Percentiles rank a stretch among this genome's conserved stretches.
These are phyloP conservation scores for Puntigrus tetrazona DNA, from an alignment of 2,113 vertebrate species.

Conservation along the genomic window DNA sequence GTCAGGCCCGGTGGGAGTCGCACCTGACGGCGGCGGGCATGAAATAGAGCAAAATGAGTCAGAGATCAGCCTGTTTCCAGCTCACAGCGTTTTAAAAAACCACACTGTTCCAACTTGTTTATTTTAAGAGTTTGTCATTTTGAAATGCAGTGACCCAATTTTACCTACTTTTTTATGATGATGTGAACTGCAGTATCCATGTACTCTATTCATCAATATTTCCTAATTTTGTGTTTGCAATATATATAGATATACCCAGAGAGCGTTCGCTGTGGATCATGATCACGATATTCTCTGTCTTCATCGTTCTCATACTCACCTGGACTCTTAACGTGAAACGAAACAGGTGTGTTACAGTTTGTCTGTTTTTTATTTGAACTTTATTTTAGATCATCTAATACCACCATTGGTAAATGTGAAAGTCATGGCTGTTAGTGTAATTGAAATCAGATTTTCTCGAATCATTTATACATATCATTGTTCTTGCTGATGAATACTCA, in stretches of 20 bases:
- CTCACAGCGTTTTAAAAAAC: background rate
- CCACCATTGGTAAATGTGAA: background rate
- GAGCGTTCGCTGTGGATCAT: slow-evolving; percentile 85
- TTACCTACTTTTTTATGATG: background rate
- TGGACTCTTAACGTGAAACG: slow-evolving; percentile 84
- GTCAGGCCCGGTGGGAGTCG: background rate
- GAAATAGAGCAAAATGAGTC: slow-evolving; percentile 1
- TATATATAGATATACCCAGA: slow-evolving; percentile 74
- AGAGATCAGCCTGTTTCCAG: background rate
- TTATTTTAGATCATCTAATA: background rate
- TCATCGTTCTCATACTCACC: slow-evolving; percentile 80
- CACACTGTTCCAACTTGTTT: background rate
- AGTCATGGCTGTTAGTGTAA: background rate
- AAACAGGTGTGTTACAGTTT: slow-evolving; percentile 75
- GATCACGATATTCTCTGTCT: slow-evolving; percentile 76
- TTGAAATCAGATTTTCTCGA: background rate
- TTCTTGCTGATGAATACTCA: background rate
- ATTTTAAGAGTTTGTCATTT: background rate
- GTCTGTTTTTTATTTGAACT: background rate
- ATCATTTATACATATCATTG: background rate
- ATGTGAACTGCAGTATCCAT: background rate
- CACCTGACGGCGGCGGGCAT: background rate
- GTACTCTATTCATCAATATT: background rate
- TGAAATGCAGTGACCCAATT: background rate
- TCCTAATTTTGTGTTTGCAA: background rate